Evolutionary conservation across 2,888 invertebrate species (phyloP), one percentile per base, ranked within the genome.

Genomic region (Cistogaster globosa): DNA sequence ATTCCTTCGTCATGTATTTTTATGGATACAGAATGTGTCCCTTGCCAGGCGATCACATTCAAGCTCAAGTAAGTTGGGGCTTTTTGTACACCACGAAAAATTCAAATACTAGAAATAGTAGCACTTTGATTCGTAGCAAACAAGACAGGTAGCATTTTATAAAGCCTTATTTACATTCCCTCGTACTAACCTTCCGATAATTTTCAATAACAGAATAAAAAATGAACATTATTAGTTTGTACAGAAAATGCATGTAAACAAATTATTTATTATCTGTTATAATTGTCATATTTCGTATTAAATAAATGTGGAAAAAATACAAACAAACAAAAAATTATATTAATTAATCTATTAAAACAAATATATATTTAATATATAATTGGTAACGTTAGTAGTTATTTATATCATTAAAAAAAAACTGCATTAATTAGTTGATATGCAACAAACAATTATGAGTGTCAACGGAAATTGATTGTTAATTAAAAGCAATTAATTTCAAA

Each of bases 381-480:
- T 3, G 60, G 22, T 67, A 36, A 45, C 45, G 45, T 48, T 75
- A 55, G 32, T 55, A 16, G n/a, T 45, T 79, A 38, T 77, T 45
- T 75, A 68, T 48, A 60, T 60, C 6, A 71, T 48, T 83, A 42
- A 71, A 32, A 45, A 72, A 53, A 74, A 32, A 32, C 6, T 63
- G 45, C 58, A 69, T 75, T 62, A 65, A 38, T 80, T 67, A 84
- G 67, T 53, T 86, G 63, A 63, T 89, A 89, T 89, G 89, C 86
- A 88, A 76, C 84, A 86, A 75, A 84, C 75, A 45, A 57, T 62
- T 53, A 68, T 69, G 80, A 86, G 78, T 87, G 88, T 86, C 88
- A 88, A 69, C 89, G 88, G 89, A 88, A 88, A 87, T 88, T 86
- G 84, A 71, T 86, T 78, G 87, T 87, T 85, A 81, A 87, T 81